These are phyloP conservation scores for Barypeithes pellucidus DNA, from an alignment of 2,888 invertebrate genomes.

Conservation along the genomic window DNA sequence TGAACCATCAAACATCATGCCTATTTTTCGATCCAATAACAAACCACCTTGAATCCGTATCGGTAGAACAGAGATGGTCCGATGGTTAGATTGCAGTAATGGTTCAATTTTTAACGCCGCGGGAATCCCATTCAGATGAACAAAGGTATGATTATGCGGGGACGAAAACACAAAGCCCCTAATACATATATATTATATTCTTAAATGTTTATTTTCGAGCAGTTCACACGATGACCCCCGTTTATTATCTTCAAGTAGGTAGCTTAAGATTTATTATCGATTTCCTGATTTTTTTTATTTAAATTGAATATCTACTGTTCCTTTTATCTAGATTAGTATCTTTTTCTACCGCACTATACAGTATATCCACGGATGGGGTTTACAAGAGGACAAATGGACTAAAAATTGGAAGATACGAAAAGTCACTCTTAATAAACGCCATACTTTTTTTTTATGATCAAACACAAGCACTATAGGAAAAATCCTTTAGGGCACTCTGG, in stretches of 20 bases:
- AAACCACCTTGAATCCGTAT: constrained; percentile 38
- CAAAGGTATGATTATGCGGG: constrained; percentile 68
- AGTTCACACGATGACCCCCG: constrained; percentile 64
- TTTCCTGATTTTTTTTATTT: constrained; percentile 54
- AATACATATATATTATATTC: constrained; percentile 71
- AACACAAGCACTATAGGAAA: too few relatives aligned
- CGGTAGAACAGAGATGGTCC: constrained; percentile 46
- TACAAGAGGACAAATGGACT: too few relatives aligned
- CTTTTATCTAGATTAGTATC: constrained; percentile 11
- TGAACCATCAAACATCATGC: constrained; percentile 5
- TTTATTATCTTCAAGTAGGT: constrained; percentile 63
- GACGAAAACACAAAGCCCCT: constrained; percentile 69
- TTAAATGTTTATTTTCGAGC: constrained; percentile 68
- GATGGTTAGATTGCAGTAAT: constrained; percentile 67
- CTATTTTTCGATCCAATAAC: constrained; percentile 22
- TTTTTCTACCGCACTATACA: too few relatives aligned
- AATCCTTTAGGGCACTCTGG: too few relatives aligned
- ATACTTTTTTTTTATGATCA: too few relatives aligned
- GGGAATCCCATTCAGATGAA: constrained; percentile 70
- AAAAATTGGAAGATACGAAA: too few relatives aligned
- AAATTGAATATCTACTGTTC: constrained; percentile 7
- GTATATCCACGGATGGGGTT: too few relatives aligned
- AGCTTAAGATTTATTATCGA: constrained; percentile 64
- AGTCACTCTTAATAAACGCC: too few relatives aligned
- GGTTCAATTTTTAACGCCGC: constrained; percentile 71